phyloP scores from a whole-genome alignment of 2,113 vertebrate genomes.

The Girardinichthys multiradiatus region DNA sequence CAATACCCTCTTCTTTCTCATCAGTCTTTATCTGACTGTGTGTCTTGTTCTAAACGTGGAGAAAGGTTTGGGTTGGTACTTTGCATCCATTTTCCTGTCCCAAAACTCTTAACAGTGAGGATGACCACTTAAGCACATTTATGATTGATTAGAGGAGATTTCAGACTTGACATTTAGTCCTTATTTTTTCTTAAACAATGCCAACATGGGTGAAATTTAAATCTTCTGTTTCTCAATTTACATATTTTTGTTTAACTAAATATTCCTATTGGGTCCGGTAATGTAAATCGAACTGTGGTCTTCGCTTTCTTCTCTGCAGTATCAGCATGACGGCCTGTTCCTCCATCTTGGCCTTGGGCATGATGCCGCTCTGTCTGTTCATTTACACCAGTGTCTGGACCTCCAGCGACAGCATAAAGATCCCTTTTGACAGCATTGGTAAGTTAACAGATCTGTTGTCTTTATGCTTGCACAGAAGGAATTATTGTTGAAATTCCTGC shows the following conservation, averaged over 20 bases:
- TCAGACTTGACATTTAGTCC: too few species aligned
- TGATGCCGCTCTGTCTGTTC: conserved; percentile 96
- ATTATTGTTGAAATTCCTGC: background rate
- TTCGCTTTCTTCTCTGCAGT: conserved; percentile 67
- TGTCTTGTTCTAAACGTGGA: too few species aligned
- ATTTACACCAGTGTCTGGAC: conserved; percentile 91
- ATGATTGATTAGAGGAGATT: too few species aligned
- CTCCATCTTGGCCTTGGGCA: conserved; percentile 91
- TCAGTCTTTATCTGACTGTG: too few species aligned
- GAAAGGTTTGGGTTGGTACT: too few species aligned
- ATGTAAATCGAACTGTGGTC: background rate
- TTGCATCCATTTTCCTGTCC: too few species aligned
- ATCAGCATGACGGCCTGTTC: conserved; percentile 98
- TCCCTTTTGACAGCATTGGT: conserved; percentile 95
- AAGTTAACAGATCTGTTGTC: conserved; percentile 40
- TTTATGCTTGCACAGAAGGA: background rate
- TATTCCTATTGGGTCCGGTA: background rate
- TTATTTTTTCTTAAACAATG: too few species aligned
- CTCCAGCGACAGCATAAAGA: conserved; percentile 78
- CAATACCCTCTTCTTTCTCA: too few species aligned
- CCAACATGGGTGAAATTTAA: background rate
- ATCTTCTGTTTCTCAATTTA: background rate
- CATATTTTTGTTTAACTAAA: background rate
- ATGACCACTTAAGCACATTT: too few species aligned
- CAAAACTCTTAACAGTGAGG: too few species aligned